Conservation (phyloP, 2,797 vertebrate genomes). For the Distichodus sexfasciatus region DNA sequence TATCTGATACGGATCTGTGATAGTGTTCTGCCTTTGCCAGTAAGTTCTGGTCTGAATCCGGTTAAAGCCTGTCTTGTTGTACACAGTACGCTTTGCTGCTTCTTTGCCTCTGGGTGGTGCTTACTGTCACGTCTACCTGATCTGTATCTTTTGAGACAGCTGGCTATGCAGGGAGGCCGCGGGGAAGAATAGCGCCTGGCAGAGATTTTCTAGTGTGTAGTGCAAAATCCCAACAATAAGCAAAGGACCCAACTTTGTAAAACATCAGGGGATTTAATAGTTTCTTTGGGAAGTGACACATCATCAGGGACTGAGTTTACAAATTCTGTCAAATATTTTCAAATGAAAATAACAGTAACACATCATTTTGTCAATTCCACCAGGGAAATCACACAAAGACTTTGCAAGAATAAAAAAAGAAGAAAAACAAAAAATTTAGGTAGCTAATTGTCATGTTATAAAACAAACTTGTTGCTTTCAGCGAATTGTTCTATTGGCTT, state of each 20-base stretch:
- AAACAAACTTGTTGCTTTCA: neutral
- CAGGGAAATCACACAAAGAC: slow-evolving; percentile 36
- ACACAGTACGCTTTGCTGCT: neutral
- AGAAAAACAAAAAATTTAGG: neutral
- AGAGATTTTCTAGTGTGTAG: neutral
- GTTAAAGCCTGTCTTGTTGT: slow-evolving; percentile 4
- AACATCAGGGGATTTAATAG: slow-evolving; percentile 22
- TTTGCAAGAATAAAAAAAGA: slow-evolving; percentile 3
- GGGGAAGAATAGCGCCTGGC: neutral
- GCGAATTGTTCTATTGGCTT: neutral
- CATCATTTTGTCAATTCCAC: slow-evolving; percentile 29
- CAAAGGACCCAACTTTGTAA: neutral
- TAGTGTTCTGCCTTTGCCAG: neutral
- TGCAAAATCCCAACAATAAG: neutral
- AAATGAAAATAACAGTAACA: neutral
- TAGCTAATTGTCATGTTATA: slow-evolving; percentile 5
- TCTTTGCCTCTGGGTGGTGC: neutral
- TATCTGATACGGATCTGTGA: neutral
- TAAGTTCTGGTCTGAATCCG: neutral
- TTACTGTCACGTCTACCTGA: slow-evolving; percentile 34
- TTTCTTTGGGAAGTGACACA: slow-evolving; percentile 26
- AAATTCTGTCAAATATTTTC: slow-evolving; percentile 16
- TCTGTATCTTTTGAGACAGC: slow-evolving; percentile 25
- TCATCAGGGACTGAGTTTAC: slow-evolving; percentile 8
- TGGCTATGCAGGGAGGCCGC: neutral